phyloP scores from a whole-genome alignment of 2,888 invertebrate genomes.

The Buathra laborator region DNA sequence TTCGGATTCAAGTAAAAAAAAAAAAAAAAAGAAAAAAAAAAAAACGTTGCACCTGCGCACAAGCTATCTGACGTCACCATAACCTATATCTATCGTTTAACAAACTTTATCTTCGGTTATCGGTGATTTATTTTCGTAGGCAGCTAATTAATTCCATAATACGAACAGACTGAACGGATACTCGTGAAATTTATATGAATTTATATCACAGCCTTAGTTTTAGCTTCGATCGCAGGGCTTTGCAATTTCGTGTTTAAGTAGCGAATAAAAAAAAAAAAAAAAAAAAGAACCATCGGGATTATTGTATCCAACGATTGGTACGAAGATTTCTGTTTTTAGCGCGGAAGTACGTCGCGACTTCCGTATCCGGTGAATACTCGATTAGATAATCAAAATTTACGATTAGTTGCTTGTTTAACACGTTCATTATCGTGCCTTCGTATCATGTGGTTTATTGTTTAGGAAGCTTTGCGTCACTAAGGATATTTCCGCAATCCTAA shows the following conservation, averaged over 20 bases:
- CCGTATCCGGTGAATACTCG: conserved; percentile 35
- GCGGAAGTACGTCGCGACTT: background rate
- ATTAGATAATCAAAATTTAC: conserved; percentile 14
- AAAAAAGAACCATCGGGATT: too few species aligned
- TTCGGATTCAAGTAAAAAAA: conserved; percentile 77
- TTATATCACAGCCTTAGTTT: background rate
- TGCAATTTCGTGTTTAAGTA: background rate
- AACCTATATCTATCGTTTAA: background rate
- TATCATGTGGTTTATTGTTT: background rate
- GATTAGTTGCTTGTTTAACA: background rate
- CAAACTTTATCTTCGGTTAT: background rate
- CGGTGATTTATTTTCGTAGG: background rate
- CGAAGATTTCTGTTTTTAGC: background rate
- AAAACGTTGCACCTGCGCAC: background rate
- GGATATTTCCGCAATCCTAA: too few species aligned
- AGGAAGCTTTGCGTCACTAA: conserved; percentile 13
- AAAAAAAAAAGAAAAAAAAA: background rate
- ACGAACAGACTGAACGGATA: conserved; percentile 16
- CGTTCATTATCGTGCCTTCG: conserved; percentile 1
- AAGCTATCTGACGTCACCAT: background rate
- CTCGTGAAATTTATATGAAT: background rate
- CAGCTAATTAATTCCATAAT: conserved; percentile 13
- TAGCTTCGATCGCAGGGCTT: background rate
- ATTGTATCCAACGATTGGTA: background rate
- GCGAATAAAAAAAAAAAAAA: background rate